Percentiles rank a stretch among this genome's conserved stretches.
Conservation (phyloP, 2,888 invertebrate species). For the Torymus tubicola region DNA sequence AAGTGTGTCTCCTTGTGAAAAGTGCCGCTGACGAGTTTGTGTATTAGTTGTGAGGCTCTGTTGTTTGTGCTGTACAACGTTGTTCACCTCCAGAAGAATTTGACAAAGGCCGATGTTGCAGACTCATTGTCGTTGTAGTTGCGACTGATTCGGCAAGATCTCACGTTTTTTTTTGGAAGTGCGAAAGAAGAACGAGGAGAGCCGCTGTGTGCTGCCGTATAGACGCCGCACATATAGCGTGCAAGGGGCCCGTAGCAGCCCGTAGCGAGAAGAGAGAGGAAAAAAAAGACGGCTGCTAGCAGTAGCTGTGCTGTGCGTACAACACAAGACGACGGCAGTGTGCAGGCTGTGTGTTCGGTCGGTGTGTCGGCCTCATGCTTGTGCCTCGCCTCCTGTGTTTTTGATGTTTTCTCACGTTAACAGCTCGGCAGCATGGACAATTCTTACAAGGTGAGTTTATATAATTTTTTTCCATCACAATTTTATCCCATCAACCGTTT, state of each 20-base stretch:
- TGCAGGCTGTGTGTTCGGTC: constrained; percentile 44
- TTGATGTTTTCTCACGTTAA: constrained; percentile 58
- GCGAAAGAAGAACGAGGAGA: background rate
- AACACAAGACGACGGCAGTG: constrained; percentile 29
- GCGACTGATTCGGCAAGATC: background rate
- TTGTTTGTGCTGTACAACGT: no score
- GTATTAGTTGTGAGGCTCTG: no score
- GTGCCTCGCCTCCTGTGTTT: constrained; percentile 47
- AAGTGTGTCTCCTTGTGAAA: constrained; percentile 48
- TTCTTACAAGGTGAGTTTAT: constrained; percentile 53
- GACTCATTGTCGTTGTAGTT: background rate
- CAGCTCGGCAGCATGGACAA: constrained; percentile 57
- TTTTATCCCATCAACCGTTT: no score
- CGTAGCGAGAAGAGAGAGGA: background rate
- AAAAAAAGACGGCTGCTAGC: constrained; percentile 48
- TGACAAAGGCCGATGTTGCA: constrained; percentile 4
- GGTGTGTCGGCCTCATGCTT: constrained; percentile 53
- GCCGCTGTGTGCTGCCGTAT: background rate
- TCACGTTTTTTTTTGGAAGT: no score
- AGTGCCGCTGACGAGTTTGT: constrained; percentile 17
- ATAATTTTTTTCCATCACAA: background rate
- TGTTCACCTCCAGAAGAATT: no score
- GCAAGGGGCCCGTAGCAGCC: background rate
- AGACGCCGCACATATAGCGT: background rate
- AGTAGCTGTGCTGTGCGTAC: background rate